Evolutionary conservation across 1,140 invertebrate genomes (phyloP).

Genomic region (Plutomurus gul): DNA sequence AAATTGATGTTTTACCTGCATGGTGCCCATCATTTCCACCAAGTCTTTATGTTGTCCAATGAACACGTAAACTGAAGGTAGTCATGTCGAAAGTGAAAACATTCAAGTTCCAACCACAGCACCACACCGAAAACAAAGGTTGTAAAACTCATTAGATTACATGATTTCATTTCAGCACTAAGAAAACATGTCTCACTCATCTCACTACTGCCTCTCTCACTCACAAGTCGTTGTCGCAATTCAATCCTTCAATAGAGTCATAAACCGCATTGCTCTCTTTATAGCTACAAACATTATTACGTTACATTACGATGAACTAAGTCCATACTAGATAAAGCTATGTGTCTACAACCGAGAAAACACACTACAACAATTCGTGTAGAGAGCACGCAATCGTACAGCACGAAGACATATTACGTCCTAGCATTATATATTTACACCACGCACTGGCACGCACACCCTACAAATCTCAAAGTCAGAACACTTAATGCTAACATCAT

Average conservation of each 20-base stretch:
- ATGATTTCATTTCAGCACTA: neutral
- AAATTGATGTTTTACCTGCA: no score
- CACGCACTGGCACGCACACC: no score
- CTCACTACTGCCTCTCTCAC: neutral
- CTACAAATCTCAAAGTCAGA: neutral
- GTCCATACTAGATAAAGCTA: no score
- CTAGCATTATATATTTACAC: no score
- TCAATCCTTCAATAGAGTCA: neutral
- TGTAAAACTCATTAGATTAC: neutral
- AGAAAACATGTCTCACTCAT: no score
- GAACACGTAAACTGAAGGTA: conserved; percentile 86
- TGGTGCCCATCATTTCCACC: conserved; percentile 83
- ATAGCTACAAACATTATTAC: neutral
- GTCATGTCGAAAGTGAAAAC: conserved; percentile 34
- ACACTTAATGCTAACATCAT: neutral
- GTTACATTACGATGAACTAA: no score
- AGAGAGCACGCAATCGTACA: no score
- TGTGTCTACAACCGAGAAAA: neutral
- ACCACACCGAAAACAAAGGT: neutral
- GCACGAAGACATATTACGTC: no score
- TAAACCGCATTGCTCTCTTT: neutral
- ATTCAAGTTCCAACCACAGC: neutral
- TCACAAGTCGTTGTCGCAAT: neutral
- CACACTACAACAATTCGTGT: neutral
- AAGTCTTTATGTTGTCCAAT: conserved; percentile 78